These are phyloP conservation scores for Serilophus lunatus DNA, from an alignment of 2,113 vertebrate genomes.

Conservation along the genomic window DNA sequence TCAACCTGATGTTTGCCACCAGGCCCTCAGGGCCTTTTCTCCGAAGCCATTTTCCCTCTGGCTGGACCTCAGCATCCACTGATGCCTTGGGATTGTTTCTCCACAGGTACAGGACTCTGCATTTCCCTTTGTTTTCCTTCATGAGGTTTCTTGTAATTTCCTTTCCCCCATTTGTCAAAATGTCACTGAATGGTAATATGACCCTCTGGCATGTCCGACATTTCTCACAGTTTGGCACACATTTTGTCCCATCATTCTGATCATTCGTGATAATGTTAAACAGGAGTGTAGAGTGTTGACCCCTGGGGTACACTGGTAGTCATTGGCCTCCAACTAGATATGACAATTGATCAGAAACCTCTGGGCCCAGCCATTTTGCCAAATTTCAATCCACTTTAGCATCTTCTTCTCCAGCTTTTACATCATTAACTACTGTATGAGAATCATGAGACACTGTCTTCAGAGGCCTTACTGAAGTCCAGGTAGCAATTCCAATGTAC, in stretches of 20 bases:
- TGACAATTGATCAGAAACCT: not conserved
- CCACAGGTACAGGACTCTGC: not conserved
- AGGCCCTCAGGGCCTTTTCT: not conserved
- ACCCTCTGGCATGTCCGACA: not conserved
- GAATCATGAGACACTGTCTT: not conserved
- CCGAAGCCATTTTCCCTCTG: not conserved
- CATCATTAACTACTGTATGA: not conserved
- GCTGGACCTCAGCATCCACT: fast-evolving
- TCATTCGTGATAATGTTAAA: not conserved
- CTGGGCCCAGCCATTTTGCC: not conserved
- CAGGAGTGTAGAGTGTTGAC: not conserved
- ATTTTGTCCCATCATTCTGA: not conserved
- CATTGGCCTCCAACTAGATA: not conserved
- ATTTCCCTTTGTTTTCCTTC: not conserved
- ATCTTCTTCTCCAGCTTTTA: not conserved
- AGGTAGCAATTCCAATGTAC: not conserved
- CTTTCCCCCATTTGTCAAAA: not conserved
- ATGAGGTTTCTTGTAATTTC: not conserved
- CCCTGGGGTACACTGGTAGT: not conserved
- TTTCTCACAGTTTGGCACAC: not conserved
- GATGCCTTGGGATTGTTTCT: not conserved
- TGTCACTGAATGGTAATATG: not conserved
- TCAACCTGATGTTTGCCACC: not conserved
- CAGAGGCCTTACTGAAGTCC: not conserved
- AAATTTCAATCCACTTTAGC: not conserved